Evolutionary conservation across 2,113 vertebrate species (phyloP).

Genomic region (Sminthopsis crassicaudata): DNA sequence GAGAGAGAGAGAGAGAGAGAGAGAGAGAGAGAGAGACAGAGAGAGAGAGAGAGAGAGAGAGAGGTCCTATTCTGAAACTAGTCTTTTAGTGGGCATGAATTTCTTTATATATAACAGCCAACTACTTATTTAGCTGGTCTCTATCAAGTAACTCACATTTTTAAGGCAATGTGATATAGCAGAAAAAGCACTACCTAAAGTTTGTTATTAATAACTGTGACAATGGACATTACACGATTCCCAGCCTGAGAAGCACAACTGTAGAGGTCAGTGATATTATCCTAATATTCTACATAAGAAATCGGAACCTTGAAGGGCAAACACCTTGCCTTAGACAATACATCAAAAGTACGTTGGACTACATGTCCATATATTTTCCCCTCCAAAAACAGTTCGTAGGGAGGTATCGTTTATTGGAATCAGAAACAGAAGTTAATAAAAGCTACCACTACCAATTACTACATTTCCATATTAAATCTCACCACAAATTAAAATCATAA

Average conservation of each 20-base stretch:
- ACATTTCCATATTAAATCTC: neutral
- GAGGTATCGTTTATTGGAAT: constrained; percentile 4
- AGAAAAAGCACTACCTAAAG: neutral
- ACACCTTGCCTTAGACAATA: neutral
- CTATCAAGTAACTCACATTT: neutral
- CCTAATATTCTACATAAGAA: constrained; percentile 20
- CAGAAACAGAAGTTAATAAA: constrained; percentile 9
- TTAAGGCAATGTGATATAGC: neutral
- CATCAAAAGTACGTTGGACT: neutral
- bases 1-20: too few species aligned
- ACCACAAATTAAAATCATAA: constrained; percentile 6
- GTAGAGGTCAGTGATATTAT: neutral
- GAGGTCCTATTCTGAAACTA: constrained; percentile 2
- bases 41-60: neutral
- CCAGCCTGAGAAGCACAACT: neutral
- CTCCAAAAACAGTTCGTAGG: neutral
- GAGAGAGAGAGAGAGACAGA: neutral
- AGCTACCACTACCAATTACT: neutral
- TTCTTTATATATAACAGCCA: neutral
- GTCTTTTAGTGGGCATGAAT: constrained; percentile 20
- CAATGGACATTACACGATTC: neutral
- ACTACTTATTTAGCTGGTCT: neutral
- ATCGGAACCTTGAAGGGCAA: neutral
- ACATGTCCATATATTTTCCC: neutral
- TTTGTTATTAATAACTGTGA: neutral